Evolutionary conservation across 23 tunicate species (phyloP).

Genomic region (Diplosoma virens): DNA sequence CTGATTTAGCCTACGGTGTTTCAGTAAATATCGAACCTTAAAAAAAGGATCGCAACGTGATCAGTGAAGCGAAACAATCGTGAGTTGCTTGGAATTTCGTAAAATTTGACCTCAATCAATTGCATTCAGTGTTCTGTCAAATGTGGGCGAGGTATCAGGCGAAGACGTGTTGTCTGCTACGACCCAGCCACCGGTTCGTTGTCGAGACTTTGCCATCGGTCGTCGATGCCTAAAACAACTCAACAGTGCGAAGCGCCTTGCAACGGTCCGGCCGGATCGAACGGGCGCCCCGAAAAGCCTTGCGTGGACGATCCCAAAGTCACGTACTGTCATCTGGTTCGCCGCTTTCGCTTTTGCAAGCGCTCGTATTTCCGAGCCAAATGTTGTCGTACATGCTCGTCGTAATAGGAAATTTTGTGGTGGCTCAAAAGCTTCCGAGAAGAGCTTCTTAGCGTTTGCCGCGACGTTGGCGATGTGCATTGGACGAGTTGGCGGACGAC

Average conservation of each 20-base stretch:
- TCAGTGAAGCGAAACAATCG: too few relatives aligned
- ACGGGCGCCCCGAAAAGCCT: neutral
- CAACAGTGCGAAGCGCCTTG: constrained; percentile 56
- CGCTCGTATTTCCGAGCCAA: constrained; percentile 75
- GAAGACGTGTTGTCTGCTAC: constrained; percentile 70
- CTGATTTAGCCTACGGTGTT: too few relatives aligned
- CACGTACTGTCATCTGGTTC: constrained; percentile 75
- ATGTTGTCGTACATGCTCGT: constrained; percentile 80
- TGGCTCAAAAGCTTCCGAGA: too few relatives aligned
- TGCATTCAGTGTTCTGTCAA: constrained; percentile 60
- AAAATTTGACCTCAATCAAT: too few relatives aligned
- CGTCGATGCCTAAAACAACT: constrained; percentile 36
- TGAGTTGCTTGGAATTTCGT: too few relatives aligned
- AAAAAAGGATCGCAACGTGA: too few relatives aligned
- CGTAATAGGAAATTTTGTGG: too few relatives aligned
- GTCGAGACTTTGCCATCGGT: constrained; percentile 32
- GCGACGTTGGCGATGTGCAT: too few relatives aligned
- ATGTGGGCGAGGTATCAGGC: constrained; percentile 87
- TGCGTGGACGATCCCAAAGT: constrained; percentile 82
- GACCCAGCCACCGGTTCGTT: constrained; percentile 2
- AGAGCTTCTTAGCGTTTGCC: too few relatives aligned
- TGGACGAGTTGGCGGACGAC: too few relatives aligned
- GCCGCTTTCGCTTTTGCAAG: constrained; percentile 60
- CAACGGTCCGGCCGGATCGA: neutral
- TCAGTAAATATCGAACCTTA: too few relatives aligned